Base-by-base conservation (phyloP, 1,140 invertebrate species). In the Phenacoccus solenopsis region DNA sequence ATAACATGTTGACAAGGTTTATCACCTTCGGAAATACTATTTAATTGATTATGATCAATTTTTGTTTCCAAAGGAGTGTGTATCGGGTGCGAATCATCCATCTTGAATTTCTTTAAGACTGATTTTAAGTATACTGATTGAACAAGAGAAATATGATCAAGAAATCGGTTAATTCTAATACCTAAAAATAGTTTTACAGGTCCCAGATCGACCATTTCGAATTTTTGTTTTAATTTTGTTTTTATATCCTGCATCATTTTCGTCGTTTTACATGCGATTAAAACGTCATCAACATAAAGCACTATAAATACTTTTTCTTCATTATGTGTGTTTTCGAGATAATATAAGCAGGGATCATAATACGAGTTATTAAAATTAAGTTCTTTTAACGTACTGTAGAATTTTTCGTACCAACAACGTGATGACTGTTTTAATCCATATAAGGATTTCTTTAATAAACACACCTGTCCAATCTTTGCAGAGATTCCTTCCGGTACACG, bases 301-400 rank as follows among this genome's bases (percentile, higher is more conserved):
- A 69, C 13, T 32, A 72, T 13, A 28, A 49, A 70, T 30, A 57
- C 25, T 1, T 20, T 9, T 9, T 13, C 25, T 13, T 49, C 28
- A 16, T 9, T 20, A 5, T 30, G 20, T 49, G 20, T 16, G 20
- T 10, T 22, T 10, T 24, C 16, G 20, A 38, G 28, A 1, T 28
- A 12, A 13, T 64, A 69, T 16, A 68, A 16, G 67, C 59, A 30
- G 28, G 30, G 13, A 38, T 70, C 20, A 56, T 72, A 12, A 1
- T 30, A 9, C 49, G 30, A 27, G 32, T 25, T 16, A 30, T 67
- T n/a, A 22, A 72, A 38, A 59, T 28, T 25, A 28, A 49, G 13
- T 30, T 79, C 22, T 79, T 73, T 35, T 79, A 74, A 61, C 28
- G 64, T 69, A 16, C 30, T 7, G 35, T 69, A 5, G 12, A 72